Percentiles rank a stretch among this genome's conserved stretches.
phyloP scores from a whole-genome alignment of 2,888 invertebrate species.

The Deladenus siricidicola region DNA sequence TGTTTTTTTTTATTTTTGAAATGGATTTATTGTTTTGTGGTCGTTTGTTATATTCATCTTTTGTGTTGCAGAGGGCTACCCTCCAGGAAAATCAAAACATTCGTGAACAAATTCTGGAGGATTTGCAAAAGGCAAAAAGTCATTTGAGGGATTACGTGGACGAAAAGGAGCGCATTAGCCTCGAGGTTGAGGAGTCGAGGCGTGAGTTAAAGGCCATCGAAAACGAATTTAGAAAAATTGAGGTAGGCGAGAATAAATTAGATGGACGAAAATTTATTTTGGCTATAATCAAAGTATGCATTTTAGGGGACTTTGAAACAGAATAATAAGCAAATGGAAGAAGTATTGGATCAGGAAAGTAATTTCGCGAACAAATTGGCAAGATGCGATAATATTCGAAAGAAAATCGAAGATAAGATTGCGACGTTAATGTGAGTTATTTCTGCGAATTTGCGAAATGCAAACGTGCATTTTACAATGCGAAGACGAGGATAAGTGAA shows the following conservation, averaged over 20 bases:
- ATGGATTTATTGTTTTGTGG: neutral
- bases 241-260: too few relatives aligned
- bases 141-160: neutral
- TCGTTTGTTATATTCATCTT: too few relatives aligned
- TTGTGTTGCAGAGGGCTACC: conserved; percentile 3
- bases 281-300: too few relatives aligned
- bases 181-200: neutral
- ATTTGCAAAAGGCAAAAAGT: conserved; percentile 1
- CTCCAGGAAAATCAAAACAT: conserved; percentile 5
- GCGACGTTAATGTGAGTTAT: neutral
- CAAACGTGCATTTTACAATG: neutral
- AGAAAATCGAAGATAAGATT: conserved; percentile 3
- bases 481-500: too few relatives aligned
- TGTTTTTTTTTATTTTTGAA: neutral
- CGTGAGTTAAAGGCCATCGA: neutral
- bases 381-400: neutral
- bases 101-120: conserved; percentile 3
- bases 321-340: neutral
- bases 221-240: too few relatives aligned
- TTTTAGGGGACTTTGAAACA: too few relatives aligned
- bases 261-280: too few relatives aligned
- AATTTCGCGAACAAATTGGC: neutral
- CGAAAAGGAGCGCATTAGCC: neutral
- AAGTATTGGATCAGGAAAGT: neutral
- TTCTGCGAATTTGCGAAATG: neutral